Evolutionary conservation across 2,888 invertebrate species (phyloP).

Genomic region (Melipona bicolor): DNA sequence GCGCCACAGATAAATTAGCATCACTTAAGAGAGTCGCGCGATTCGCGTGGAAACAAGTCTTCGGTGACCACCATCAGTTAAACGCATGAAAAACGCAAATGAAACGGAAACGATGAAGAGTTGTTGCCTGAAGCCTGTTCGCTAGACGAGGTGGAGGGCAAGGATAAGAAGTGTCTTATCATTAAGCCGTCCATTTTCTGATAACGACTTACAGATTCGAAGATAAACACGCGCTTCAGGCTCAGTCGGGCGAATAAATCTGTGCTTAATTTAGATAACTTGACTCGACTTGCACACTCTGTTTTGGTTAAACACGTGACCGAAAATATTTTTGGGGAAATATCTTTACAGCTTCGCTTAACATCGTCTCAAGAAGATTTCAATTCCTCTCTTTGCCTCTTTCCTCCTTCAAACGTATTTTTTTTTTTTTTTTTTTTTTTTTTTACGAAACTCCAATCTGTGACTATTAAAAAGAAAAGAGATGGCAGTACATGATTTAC

Average conservation of each 20-base stretch:
- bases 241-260: background rate
- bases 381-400: no score
- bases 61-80: background rate
- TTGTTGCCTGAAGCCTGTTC: no score
- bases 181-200: background rate
- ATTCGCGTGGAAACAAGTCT: background rate
- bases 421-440: no score
- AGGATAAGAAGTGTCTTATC: background rate
- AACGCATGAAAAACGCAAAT: background rate
- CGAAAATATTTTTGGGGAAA: background rate
- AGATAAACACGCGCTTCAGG: background rate
- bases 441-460: background rate
- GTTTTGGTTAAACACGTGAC: background rate
- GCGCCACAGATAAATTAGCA: constrained; percentile 59
- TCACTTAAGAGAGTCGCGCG: constrained; percentile 30
- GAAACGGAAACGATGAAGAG: background rate
- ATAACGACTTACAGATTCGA: constrained; percentile 27
- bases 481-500: constrained; percentile 61
- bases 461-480: background rate
- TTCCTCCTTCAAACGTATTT: no score
- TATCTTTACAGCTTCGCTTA: background rate
- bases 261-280: constrained; percentile 38
- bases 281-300: background rate
- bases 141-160: fast-evolving
- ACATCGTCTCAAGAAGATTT: background rate